Evolutionary conservation across 92 coral and sea anemone genomes (phyloP).

Genomic region (Epizoanthus ramosus): DNA sequence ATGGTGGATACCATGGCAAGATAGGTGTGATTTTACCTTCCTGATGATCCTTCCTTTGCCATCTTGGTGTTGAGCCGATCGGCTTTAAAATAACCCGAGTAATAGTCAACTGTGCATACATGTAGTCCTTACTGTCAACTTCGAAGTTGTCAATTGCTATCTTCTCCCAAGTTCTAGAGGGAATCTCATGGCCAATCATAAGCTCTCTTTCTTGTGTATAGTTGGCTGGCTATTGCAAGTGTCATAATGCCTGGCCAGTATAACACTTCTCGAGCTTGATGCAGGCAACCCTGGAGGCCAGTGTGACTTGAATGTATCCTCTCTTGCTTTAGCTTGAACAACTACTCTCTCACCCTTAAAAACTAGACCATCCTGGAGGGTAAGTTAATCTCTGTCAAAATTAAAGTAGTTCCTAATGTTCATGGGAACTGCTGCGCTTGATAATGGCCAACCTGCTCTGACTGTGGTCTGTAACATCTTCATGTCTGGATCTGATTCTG

Average conservation of each 20-base stretch:
- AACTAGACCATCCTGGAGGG: conserved; percentile 20
- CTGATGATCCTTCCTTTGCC: conserved; percentile 8
- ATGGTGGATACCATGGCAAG: conserved; percentile 30
- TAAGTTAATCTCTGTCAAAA: conserved; percentile 8
- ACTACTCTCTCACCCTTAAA: conserved; percentile 22
- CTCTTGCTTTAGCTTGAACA: conserved; percentile 6
- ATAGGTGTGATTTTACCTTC: conserved; percentile 35
- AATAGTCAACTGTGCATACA: conserved; percentile 19
- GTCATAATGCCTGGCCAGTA: conserved; percentile 42
- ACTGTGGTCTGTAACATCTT: conserved; percentile 40
- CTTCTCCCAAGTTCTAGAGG: conserved; percentile 20
- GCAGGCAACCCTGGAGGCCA: conserved; percentile 49
- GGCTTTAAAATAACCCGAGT: conserved; percentile 23
- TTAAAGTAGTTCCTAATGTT: conserved; percentile 1
- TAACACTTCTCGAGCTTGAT: conserved; percentile 31
- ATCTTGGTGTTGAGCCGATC: conserved; percentile 39
- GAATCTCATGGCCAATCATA: conserved; percentile 3
- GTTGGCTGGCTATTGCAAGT: conserved; percentile 35
- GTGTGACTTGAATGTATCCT: conserved; percentile 31
- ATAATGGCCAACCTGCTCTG: conserved; percentile 45
- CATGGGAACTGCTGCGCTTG: not conserved
- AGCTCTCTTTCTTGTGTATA: conserved; percentile 27
- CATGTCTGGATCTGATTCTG: conserved; percentile 39
- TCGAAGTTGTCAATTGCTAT: conserved; percentile 32
- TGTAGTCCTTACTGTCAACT: conserved; percentile 26